phyloP scores from a whole-genome alignment of 64 coral and sea anemone species.

The Stylophora pistillata region DNA sequence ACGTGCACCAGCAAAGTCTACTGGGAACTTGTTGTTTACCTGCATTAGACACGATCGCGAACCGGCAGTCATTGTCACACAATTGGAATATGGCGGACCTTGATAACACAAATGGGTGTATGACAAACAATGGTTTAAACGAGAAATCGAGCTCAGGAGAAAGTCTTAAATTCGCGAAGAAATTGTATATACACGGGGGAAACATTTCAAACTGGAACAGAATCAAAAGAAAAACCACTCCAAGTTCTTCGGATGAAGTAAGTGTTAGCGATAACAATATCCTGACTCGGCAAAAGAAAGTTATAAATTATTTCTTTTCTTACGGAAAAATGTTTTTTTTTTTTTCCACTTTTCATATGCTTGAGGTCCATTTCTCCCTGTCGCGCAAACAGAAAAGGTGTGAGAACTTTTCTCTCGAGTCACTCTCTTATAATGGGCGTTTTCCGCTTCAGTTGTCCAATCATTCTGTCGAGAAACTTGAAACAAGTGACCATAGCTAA shows the following conservation, averaged over 20 bases:
- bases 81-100: constrained; percentile 36
- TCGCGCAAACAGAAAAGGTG: too few species aligned
- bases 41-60: background rate
- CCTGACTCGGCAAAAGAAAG: background rate
- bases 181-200: constrained; percentile 81
- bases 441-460: too few species aligned
- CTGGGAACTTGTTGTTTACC: background rate
- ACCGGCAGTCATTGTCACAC: background rate
- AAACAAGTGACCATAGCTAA: too few species aligned
- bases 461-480: too few species aligned
- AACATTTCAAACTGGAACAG: constrained; percentile 90
- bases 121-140: constrained; percentile 14
- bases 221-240: constrained; percentile 76
- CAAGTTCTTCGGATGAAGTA: constrained; percentile 76
- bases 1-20: constrained; percentile 33
- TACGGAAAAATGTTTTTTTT: too few species aligned
- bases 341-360: too few species aligned
- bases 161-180: constrained; percentile 66
- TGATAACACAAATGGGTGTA: background rate
- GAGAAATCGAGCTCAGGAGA: constrained; percentile 38
- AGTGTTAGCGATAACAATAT: background rate
- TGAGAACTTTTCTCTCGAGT: too few species aligned
- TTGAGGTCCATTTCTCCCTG: too few species aligned
- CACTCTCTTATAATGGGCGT: too few species aligned
- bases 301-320: too few species aligned